Evolutionary conservation across 2,113 vertebrate species (phyloP).

Genomic region (Zosterops pallidus): DNA sequence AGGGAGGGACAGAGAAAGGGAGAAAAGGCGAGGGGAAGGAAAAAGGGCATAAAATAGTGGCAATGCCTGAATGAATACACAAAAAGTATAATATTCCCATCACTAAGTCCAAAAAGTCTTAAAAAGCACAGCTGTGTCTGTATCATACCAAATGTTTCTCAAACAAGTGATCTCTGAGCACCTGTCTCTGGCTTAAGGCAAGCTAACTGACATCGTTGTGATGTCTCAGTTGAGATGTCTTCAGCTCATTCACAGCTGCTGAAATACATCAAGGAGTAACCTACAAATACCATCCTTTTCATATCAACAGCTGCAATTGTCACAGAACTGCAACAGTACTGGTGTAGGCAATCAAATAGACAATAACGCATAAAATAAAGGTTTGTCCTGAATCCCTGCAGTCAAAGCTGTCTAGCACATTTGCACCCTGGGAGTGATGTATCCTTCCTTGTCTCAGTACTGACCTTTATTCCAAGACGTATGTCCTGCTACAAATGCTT

Average conservation of each 20-base stretch:
- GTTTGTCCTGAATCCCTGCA: not conserved
- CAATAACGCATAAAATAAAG: not conserved
- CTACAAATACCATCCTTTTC: not conserved
- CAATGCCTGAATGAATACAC: not conserved
- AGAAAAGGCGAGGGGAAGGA: rapidly evolving
- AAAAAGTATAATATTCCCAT: not conserved
- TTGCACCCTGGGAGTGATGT: not conserved
- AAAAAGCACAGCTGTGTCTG: not conserved
- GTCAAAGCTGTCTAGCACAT: not conserved
- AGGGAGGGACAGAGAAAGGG: not conserved
- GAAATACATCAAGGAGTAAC: not conserved
- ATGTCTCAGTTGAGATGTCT: not conserved
- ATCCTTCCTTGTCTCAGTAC: not conserved
- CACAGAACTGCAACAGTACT: not conserved
- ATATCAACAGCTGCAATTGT: not conserved
- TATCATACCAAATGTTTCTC: not conserved
- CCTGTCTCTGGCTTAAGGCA: not conserved
- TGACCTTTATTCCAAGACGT: not conserved
- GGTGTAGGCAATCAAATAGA: not conserved
- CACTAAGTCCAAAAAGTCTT: not conserved
- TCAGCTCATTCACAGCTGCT: slow-evolving; percentile 39
- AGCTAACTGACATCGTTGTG: not conserved
- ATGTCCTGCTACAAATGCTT: rapidly evolving
- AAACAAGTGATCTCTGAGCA: not conserved
- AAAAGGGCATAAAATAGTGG: not conserved